Conservation (phyloP, 2,888 invertebrate species). For the Drosophila hamatofila region DNA sequence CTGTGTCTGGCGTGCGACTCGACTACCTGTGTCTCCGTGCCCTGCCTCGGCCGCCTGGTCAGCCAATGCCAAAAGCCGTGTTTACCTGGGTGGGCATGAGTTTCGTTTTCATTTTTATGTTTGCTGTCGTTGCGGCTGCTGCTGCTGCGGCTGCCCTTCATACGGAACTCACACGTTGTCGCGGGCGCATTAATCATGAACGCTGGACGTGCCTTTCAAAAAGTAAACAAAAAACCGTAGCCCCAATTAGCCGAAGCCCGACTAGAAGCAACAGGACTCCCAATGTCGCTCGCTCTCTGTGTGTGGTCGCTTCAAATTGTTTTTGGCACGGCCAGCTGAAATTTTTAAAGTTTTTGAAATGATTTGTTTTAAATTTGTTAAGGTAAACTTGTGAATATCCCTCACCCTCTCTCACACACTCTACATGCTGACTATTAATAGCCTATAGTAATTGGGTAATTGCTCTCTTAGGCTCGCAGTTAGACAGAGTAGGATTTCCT, state of each 20-base stretch:
- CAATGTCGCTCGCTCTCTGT: conserved; percentile 14
- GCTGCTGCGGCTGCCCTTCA: conserved; percentile 43
- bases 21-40: conserved; percentile 49
- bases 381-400: conserved; percentile 39
- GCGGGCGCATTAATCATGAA: conserved; percentile 76
- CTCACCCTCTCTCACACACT: not conserved
- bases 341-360: conserved; percentile 31
- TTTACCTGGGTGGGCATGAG: conserved; percentile 73
- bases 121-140: conserved; percentile 44
- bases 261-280: conserved; percentile 41
- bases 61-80: conserved; percentile 49
- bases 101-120: conserved; percentile 77
- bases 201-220: conserved; percentile 44
- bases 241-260: conserved; percentile 55
- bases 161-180: conserved; percentile 80
- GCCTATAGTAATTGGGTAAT: not conserved
- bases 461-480: not conserved
- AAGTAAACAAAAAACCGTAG: conserved; percentile 43
- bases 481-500: not conserved
- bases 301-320: conserved; percentile 59
- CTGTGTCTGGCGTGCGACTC: conserved; percentile 71
- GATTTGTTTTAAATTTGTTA: conserved; percentile 61
- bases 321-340: conserved; percentile 3
- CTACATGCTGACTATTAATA: not conserved
- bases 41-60: conserved; percentile 23